Evolutionary conservation across 2,113 vertebrate species (phyloP).

Genomic region (Limnothrissa miodon): DNA sequence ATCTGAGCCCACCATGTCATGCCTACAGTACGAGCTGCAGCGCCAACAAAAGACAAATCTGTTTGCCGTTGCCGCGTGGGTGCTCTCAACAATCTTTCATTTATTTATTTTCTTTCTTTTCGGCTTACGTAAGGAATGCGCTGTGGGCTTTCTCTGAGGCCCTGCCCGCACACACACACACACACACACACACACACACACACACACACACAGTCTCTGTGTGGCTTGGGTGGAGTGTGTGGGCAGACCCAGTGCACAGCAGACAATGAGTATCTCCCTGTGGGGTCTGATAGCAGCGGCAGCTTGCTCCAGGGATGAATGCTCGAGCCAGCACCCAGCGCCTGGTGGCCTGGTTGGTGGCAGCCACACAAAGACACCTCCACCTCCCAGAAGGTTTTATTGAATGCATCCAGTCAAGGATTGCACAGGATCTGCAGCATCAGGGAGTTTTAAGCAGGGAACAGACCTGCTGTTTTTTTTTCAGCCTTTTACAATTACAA

Average conservation of each 20-base stretch:
- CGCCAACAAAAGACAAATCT: background rate
- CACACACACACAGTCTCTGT: background rate
- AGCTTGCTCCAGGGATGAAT: constrained; percentile 29
- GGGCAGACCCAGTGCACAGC: background rate
- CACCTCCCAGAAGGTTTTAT: constrained; percentile 21
- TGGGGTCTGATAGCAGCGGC: constrained; percentile 28
- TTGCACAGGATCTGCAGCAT: background rate
- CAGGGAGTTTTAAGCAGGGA: too few species aligned
- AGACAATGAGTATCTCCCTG: constrained; percentile 27
- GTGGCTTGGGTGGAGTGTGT: constrained; percentile 5
- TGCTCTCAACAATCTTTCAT: background rate
- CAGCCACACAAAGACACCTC: constrained; percentile 22
- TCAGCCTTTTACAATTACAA: too few species aligned
- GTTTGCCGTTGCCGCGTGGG: background rate
- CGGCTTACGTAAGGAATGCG: background rate
- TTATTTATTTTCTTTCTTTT: background rate
- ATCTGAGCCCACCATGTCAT: background rate
- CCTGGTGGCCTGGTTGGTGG: constrained; percentile 27
- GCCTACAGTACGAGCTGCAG: background rate
- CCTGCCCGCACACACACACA: too few species aligned
- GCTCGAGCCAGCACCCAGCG: constrained; percentile 32
- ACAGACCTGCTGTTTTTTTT: too few species aligned
- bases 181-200: too few species aligned
- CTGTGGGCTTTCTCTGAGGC: background rate
- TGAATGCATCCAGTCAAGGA: constrained; percentile 26